phyloP scores from a whole-genome alignment of 2,797 vertebrate species.

The Chrysocyon brachyurus region DNA sequence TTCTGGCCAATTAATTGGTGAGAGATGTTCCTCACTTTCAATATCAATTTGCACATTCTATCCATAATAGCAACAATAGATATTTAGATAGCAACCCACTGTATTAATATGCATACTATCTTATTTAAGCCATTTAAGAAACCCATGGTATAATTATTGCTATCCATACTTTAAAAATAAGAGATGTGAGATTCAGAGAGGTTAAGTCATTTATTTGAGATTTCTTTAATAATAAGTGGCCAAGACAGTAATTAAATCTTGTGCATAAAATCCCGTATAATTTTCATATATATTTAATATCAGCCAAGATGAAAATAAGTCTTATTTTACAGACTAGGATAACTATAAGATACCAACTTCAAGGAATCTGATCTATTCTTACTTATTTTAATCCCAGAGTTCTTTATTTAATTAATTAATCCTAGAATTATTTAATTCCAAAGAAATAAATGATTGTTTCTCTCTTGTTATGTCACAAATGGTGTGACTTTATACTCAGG shows the following conservation, averaged over 20 bases:
- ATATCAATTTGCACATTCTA: neutral
- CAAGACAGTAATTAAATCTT: neutral
- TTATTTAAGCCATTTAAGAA: neutral
- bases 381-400: neutral
- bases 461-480: neutral
- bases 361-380: neutral
- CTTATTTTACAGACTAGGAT: neutral
- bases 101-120: neutral
- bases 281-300: constrained; percentile 10
- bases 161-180: neutral
- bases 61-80: neutral
- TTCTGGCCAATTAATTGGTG: neutral
- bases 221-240: neutral
- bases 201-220: neutral
- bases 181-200: neutral
- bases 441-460: neutral
- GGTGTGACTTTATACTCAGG: neutral
- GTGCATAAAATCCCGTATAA: neutral
- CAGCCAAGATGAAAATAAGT: neutral
- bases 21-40: neutral
- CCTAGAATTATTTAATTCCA: neutral
- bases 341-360: neutral
- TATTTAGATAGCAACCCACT: neutral
- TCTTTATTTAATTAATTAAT: neutral
- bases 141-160: neutral